Evolutionary conservation across 2,888 invertebrate species (phyloP), one percentile per base, ranked within the genome.

Genomic region (Bellardia bayeri): DNA sequence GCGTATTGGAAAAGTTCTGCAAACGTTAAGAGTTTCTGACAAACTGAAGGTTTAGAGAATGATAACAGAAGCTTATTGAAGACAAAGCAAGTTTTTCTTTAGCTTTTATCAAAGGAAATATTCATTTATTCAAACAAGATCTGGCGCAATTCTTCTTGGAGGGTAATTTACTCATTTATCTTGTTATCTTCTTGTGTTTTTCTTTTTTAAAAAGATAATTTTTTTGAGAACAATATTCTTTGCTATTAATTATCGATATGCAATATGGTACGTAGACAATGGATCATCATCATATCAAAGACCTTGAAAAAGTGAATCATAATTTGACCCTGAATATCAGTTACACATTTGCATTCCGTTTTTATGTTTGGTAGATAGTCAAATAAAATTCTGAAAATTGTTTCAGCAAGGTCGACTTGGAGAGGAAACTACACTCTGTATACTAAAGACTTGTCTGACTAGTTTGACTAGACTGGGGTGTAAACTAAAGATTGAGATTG

Each of bases 51-150:
- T 72, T 40, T n/a, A 13, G 0, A 51, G 4, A 37, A n/a, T 4
- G 61, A 16, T 11, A 45, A 33, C 68, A 16, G 37, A 37, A 9
- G 9, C 30, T 69, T 86, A 79, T 83, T 69, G 63, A 79, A 82
- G 61, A 72, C 14, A 11, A 23, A 8, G 13, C 9, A 13, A 11
- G 16, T 30, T 58, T 30, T 40, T 9, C 58, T 14, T 13, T 78
- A 3, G 5, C 30, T 74, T 33, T 69, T 85, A 75, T 69, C 69
- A 45, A 49, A 13, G 42, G 9, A 64, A 63, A 81, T 72, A 72
- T 64, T 81, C 56, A 72, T 81, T 64, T 71, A 30, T 51, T 63
- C 40, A 13, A 8, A 81, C 54, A 81, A 51, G 64, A 42, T 42
- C 40, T 40, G 23, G 40, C 54, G 1, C 54, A 33, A 13, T 58